Base-by-base conservation (phyloP, 2,888 invertebrate genomes). In the Plagodis dolabraria region DNA sequence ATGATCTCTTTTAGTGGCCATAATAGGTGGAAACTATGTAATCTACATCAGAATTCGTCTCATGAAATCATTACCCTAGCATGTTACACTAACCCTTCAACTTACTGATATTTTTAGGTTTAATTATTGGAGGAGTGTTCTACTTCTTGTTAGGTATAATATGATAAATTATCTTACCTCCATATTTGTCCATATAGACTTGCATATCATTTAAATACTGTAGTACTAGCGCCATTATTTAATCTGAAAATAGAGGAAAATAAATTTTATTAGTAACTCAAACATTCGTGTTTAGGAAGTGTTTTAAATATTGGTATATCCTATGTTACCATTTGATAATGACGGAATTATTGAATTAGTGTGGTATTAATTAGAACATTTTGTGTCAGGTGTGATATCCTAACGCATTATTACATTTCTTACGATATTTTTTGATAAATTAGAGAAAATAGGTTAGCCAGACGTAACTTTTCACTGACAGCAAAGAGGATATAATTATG, bases 181-280 rank as follows among this genome's bases (percentile, higher is more conserved):
- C 96, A 93, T 96, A 94, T 94, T 95, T 96, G 87, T 97, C 95
- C 94, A 97, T 94, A 86, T 96, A 95, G 86, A 94, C 94, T 89
- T 96, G 95, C 92, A 97, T 95, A 86, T 94, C 94, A 87, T 96
- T 95, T 92, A 96, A 94, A 88, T 95, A 96, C 88, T 95, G 95
- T 93, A 96, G 94, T 92, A 97, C 94, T 93, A 96, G 94, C 93
- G 96, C 96, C 97, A 97, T 97, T 85, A 85, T 92, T 48, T 53
- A 63, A 67, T 68, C 68, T 68, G 65, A 58, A 68, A 65, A 63
- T 63, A 35, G 60, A 50, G 46, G 49, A 59, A 12, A 43, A 45
- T 36, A 34, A 50, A 38, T 53, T 38, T 49, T 46, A 47, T 52
- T 38, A 50, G 56, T 53, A 65, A 64, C 69, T 66, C 68, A 68